Percentiles rank a stretch among this genome's conserved stretches.
Evolutionary conservation across 2,888 invertebrate genomes (phyloP).

Genomic region (Brassicogethes aeneus): DNA sequence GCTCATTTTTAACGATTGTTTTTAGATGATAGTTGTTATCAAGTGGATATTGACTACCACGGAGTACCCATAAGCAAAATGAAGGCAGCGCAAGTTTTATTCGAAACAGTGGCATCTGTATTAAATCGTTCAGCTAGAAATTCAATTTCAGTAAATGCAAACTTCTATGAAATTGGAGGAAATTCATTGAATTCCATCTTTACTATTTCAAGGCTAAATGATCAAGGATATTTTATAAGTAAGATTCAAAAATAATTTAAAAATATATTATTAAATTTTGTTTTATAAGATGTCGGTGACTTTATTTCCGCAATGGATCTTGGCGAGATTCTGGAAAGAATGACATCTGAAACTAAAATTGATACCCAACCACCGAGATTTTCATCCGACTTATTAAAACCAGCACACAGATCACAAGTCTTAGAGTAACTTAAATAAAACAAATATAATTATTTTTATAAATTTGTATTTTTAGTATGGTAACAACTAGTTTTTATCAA

Average conservation of each 20-base stretch:
- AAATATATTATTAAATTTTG: slow-evolving; percentile 2
- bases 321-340: slow-evolving; percentile 57
- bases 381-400: slow-evolving; percentile 46
- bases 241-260: slow-evolving; percentile 25
- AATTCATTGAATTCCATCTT: slow-evolving; percentile 80
- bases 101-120: slow-evolving; percentile 66
- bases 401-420: slow-evolving; percentile 57
- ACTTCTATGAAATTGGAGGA: slow-evolving; percentile 79
- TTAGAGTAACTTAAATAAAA: slow-evolving; percentile 60
- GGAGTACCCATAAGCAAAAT: slow-evolving; percentile 51
- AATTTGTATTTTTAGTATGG: slow-evolving; percentile 54
- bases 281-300: slow-evolving; percentile 59
- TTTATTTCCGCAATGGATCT: slow-evolving; percentile 66
- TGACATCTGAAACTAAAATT: slow-evolving; percentile 37
- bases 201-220: slow-evolving; percentile 66
- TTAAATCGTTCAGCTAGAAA: slow-evolving; percentile 56
- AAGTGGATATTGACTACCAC: slow-evolving; percentile 57
- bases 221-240: slow-evolving; percentile 71
- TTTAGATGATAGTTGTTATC: slow-evolving; percentile 46
- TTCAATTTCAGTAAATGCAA: slow-evolving; percentile 53
- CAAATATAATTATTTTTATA: not conserved
- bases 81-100: slow-evolving; percentile 57
- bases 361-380: slow-evolving; percentile 36
- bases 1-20: slow-evolving; percentile 6
- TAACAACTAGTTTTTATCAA: slow-evolving; percentile 74